Conservation (phyloP, 2,113 vertebrate genomes). For the Clarias gariepinus region DNA sequence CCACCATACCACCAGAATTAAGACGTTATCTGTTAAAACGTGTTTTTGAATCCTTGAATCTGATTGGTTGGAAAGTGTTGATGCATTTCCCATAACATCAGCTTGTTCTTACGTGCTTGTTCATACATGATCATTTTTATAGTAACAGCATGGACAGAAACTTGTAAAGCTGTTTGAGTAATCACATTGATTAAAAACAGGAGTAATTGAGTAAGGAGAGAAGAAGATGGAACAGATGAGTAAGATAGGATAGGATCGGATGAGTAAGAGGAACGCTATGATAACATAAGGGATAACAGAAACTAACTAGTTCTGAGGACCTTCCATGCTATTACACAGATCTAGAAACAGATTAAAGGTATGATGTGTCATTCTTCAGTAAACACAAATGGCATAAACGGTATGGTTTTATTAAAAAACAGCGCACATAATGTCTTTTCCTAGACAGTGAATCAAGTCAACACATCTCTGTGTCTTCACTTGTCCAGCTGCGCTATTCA, state of each 20-base stretch:
- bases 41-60: no score
- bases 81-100: not conserved
- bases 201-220: not conserved
- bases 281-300: not conserved
- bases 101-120: not conserved
- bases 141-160: not conserved
- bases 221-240: not conserved
- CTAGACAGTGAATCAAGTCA: not conserved
- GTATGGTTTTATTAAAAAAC: not conserved
- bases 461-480: not conserved
- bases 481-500: constrained; percentile 15
- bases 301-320: not conserved
- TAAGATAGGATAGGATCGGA: not conserved
- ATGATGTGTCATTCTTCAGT: not conserved
- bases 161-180: not conserved
- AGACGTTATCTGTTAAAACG: no score
- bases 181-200: not conserved
- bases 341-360: not conserved
- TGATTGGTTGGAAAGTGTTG: constrained; percentile 8
- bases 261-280: not conserved
- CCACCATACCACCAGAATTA: no score
- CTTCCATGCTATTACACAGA: not conserved
- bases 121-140: not conserved
- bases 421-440: not conserved
- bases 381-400: not conserved